Percentiles rank a stretch among this genome's conserved stretches.
Conservation (phyloP, 2,888 invertebrate genomes). For the Hecatera dysodea region DNA sequence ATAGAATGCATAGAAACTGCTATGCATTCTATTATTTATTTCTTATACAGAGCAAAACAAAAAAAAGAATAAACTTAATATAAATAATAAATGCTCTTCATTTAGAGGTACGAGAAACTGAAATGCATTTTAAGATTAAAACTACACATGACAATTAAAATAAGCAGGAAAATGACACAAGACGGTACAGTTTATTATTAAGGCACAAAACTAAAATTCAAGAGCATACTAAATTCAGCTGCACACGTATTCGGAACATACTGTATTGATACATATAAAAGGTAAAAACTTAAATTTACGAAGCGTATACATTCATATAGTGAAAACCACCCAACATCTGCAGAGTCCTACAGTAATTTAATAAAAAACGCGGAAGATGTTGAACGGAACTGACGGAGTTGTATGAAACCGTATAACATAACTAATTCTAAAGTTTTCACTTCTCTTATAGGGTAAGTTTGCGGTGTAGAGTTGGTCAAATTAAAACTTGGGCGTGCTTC, state of each 20-base stretch:
- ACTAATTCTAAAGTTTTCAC: constrained; percentile 67
- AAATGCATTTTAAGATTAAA: not conserved
- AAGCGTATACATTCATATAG: constrained; percentile 37
- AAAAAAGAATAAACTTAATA: not conserved
- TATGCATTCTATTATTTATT: not conserved
- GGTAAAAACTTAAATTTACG: constrained; percentile 30
- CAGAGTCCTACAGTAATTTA: constrained; percentile 54
- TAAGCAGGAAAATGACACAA: not conserved
- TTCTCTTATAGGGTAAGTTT: constrained; percentile 60
- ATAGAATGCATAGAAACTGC: not conserved
- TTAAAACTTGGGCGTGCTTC: constrained; percentile 56
- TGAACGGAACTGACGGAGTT: constrained; percentile 13
- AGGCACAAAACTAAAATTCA: constrained; percentile 32
- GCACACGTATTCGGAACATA: constrained; percentile 28
- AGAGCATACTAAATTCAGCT: constrained; percentile 38
- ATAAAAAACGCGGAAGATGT: constrained; percentile 37
- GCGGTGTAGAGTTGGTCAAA: constrained; percentile 33
- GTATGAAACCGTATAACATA: constrained; percentile 50
- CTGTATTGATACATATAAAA: constrained; percentile 43
- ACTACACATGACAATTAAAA: not conserved
- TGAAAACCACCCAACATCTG: constrained; percentile 45
- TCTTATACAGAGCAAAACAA: not conserved
- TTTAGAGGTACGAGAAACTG: not conserved
- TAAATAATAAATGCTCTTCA: not conserved
- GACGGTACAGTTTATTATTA: constrained; percentile 15